These are phyloP conservation scores for Acromyrmex charruanus DNA, from an alignment of 1,140 invertebrate species.

Conservation along the genomic window DNA sequence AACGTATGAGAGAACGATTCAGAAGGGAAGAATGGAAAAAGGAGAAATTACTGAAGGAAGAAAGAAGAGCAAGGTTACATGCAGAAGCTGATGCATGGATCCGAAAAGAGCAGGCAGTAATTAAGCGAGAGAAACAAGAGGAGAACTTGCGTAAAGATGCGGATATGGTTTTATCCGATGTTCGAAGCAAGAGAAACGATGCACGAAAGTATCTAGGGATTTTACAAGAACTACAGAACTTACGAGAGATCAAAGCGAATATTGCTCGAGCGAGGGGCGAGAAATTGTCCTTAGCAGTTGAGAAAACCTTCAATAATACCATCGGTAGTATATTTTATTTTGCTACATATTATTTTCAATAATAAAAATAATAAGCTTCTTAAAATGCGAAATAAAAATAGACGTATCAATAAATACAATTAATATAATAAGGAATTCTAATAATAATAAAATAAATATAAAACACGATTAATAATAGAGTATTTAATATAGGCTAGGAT, in stretches of 20 bases:
- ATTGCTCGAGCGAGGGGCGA: constrained; percentile 89
- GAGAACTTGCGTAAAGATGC: constrained; percentile 89
- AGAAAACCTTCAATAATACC: constrained; percentile 83
- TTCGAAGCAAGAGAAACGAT: constrained; percentile 90
- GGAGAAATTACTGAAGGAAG: constrained; percentile 82
- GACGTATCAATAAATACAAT: background rate
- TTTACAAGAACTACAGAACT: constrained; percentile 88
- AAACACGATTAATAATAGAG: background rate
- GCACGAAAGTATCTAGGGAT: constrained; percentile 89
- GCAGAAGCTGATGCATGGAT: constrained; percentile 88
- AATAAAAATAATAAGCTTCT: background rate
- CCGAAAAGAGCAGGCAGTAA: constrained; percentile 88
- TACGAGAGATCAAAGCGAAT: constrained; percentile 88
- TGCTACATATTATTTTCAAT: background rate
- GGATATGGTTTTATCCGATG: constrained; percentile 90
- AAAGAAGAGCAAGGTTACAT: constrained; percentile 84
- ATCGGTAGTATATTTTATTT: constrained; percentile 77
- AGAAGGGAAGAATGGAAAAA: constrained; percentile 83
- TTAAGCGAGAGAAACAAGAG: constrained; percentile 89
- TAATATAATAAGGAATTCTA: constrained; percentile 23
- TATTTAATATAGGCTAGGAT: background rate
- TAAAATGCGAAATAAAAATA: background rate
- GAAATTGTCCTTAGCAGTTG: constrained; percentile 83
- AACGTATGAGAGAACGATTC: constrained; percentile 87
- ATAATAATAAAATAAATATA: constrained; percentile 15